Conservation (phyloP, 2,113 vertebrate species). For the Anseranas semipalmata region DNA sequence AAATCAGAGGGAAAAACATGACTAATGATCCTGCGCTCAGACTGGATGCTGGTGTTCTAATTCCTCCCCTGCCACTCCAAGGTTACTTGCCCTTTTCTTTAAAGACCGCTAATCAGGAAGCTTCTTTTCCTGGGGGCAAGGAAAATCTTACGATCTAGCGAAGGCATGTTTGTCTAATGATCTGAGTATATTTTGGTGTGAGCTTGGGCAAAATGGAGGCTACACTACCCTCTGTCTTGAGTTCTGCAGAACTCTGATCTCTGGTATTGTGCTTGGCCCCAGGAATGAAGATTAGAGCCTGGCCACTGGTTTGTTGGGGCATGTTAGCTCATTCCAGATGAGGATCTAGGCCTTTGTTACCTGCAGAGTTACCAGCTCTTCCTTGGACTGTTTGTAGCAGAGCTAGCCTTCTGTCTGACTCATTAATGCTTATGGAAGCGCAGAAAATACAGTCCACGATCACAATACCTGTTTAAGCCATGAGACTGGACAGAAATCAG, state of each 20-base stretch:
- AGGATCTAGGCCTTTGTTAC: background rate
- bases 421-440: background rate
- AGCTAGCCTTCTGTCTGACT: background rate
- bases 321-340: background rate
- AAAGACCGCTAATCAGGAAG: background rate
- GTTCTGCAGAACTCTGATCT: background rate
- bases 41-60: background rate
- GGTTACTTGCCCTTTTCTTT: background rate
- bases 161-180: background rate
- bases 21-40: background rate
- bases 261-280: background rate
- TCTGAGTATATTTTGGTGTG: background rate
- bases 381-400: background rate
- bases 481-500: background rate
- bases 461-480: background rate
- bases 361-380: background rate
- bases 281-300: too few relatives aligned
- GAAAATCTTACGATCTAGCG: background rate
- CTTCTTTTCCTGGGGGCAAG: background rate
- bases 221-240: background rate
- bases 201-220: background rate
- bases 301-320: background rate
- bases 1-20: conserved; percentile 6
- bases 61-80: background rate
- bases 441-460: fast-evolving